A percentile compares a stretch with the other conserved stretches of the same genome.
Evolutionary conservation across 1,140 invertebrate species (phyloP).

Genomic region (Heliconius melpomene): DNA sequence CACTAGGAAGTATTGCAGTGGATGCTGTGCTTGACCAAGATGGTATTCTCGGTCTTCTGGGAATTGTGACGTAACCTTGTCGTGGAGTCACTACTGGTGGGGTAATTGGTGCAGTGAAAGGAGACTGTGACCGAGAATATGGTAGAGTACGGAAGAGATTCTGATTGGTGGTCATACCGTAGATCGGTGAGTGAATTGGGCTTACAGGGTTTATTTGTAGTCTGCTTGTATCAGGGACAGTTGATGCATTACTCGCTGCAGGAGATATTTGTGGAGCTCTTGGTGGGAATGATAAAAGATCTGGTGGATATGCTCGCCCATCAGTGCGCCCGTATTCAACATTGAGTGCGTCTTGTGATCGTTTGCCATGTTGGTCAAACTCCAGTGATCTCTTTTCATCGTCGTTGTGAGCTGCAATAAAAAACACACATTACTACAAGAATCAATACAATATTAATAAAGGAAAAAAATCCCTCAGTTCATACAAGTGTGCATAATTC

Average conservation of each 20-base stretch:
- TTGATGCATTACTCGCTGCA: conserved; percentile 87
- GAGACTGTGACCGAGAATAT: conserved; percentile 87
- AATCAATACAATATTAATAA: background rate
- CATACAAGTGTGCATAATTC: too few species aligned
- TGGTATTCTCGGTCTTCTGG: conserved; percentile 89
- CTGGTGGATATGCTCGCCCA: conserved; percentile 85
- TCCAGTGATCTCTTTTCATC: conserved; percentile 85
- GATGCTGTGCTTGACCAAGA: conserved; percentile 89
- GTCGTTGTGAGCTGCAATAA: conserved; percentile 81
- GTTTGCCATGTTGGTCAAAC: conserved; percentile 74
- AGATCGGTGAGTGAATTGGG: conserved; percentile 81
- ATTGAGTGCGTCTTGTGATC: conserved; percentile 77
- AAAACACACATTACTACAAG: background rate
- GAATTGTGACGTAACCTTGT: conserved; percentile 92
- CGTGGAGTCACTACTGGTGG: conserved; percentile 84
- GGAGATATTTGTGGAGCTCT: conserved; percentile 85
- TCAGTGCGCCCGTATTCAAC: conserved; percentile 79
- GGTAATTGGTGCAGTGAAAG: conserved; percentile 83
- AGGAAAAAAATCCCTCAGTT: too few species aligned
- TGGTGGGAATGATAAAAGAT: conserved; percentile 89
- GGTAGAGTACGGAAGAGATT: conserved; percentile 85
- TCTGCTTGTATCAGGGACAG: conserved; percentile 85
- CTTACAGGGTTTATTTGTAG: conserved; percentile 79
- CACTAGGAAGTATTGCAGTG: conserved; percentile 81
- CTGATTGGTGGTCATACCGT: conserved; percentile 78